Base-by-base conservation (phyloP, 92 coral and sea anemone species). In the Phenganax subtilis region DNA sequence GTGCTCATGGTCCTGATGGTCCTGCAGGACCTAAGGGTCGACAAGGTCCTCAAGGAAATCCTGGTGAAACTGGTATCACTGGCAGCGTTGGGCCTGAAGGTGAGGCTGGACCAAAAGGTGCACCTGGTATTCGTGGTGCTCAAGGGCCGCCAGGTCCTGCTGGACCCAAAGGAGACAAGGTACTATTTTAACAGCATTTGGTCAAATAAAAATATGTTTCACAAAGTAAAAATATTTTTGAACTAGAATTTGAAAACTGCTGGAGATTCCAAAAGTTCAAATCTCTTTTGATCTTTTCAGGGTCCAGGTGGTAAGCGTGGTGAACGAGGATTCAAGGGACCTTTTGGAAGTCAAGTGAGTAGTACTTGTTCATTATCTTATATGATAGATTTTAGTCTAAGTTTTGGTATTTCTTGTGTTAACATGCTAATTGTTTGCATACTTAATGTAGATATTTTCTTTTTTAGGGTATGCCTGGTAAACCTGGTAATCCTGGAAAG, bases 131-230 rank as follows among this genome's bases (percentile, higher is more conserved):
- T 14, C 73, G 73, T 68, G 73, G 73, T 30, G 51, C 73, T n/a
- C 73, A 68, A 37, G 73, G 73, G 4, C 73, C 73, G 47, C 73
- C 73, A 30, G 73, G 73, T 14, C 53, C 73, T 37, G 73, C 16
- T 9, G 73, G 73, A 68, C 73, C 73, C 54, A 68, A 68, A 17
- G 73, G 73, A 68, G 73, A 68, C 54, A 68, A 68, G 73, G 73
- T 68, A 68, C 53, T 10, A 0, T 30, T 37, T 37, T 37, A 5
- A 1, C 2, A 5, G 47, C 47, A 37, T 37, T 37, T 5, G 5
- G 47, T 37, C 47, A 2, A 5, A 37, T 37, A 1, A 37, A 28
- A n/a, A 17, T 64, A 64, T 28, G 31, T 28, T n/a, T 64, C 27
- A 64, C 37, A 10, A 64, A 20, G 25, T 20, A 20, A 20, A 20